Evolutionary conservation across 1,140 invertebrate genomes (phyloP).

Genomic region (Hycleus cichorii): DNA sequence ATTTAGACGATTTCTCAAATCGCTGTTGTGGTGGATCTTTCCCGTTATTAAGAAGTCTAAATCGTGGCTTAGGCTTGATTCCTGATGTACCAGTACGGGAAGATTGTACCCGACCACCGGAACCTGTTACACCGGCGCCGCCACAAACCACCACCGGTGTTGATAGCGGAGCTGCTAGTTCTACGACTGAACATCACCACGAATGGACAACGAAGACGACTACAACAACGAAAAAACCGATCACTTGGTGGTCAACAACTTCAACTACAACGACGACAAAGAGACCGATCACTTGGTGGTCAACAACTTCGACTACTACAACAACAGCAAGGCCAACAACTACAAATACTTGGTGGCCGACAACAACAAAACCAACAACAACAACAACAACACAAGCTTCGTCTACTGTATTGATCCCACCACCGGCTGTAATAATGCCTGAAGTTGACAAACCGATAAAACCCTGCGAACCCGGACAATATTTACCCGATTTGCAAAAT

Average conservation of each 20-base stretch:
- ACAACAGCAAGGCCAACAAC: conserved; percentile 25
- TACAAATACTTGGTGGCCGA: conserved; percentile 16
- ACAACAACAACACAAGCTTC: conserved; percentile 36
- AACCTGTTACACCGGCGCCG: conserved; percentile 61
- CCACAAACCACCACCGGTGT: conserved; percentile 59
- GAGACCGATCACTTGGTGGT: conserved; percentile 33
- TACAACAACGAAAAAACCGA: conserved; percentile 37
- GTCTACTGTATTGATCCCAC: conserved; percentile 37
- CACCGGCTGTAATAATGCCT: conserved; percentile 41
- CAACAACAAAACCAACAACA: conserved; percentile 38
- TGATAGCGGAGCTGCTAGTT: conserved; percentile 34
- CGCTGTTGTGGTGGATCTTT: conserved; percentile 68
- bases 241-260: conserved; percentile 35
- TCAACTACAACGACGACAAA: conserved; percentile 5
- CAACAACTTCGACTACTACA: conserved; percentile 29
- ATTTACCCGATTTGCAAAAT: conserved; percentile 56
- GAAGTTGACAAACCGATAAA: conserved; percentile 27
- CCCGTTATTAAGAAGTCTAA: conserved; percentile 66
- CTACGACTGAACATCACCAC: conserved; percentile 12
- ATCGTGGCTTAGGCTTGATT: conserved; percentile 61
- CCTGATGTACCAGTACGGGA: conserved; percentile 48
- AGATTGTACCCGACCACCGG: conserved; percentile 56
- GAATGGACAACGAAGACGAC: conserved; percentile 27
- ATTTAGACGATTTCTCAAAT: conserved; percentile 84
- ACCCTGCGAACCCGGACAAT: conserved; percentile 56